Conservation (phyloP, 1,140 invertebrate species). For the Tetragonula clypearis region DNA sequence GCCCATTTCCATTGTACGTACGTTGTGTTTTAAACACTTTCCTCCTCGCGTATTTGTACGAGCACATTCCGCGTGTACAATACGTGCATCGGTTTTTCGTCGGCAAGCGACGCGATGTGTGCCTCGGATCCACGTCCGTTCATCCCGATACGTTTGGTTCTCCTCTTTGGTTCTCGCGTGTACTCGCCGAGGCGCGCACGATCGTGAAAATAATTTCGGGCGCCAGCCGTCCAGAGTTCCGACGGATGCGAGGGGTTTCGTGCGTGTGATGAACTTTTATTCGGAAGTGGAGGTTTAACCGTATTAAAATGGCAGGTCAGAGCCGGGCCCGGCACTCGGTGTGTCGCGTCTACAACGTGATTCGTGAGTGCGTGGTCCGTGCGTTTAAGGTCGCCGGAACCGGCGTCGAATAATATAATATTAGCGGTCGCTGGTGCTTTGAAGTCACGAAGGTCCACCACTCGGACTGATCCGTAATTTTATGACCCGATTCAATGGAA, state of each 20-base stretch:
- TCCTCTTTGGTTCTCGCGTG: background rate
- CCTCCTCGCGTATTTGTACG: background rate
- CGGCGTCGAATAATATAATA: slow-evolving; percentile 64
- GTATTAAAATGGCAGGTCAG: slow-evolving; percentile 67
- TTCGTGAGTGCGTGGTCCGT: slow-evolving; percentile 43
- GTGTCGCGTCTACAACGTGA: background rate
- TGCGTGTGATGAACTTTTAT: slow-evolving; percentile 64
- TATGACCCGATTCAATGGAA: slow-evolving; percentile 36
- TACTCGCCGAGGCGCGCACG: background rate
- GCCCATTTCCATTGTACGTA: too few species aligned
- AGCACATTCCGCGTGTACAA: slow-evolving; percentile 9
- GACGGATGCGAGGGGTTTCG: slow-evolving; percentile 67
- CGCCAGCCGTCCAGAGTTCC: slow-evolving; percentile 73
- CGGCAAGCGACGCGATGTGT: background rate
- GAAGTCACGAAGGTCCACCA: slow-evolving; percentile 49
- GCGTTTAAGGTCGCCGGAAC: slow-evolving; percentile 65
- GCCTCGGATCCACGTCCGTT: background rate
- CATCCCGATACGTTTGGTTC: background rate
- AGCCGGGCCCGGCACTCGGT: background rate
- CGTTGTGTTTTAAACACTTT: too few species aligned
- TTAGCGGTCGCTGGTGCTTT: slow-evolving; percentile 61
- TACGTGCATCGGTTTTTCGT: slow-evolving; percentile 20
- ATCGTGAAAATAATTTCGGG: slow-evolving; percentile 66
- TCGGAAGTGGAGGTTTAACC: slow-evolving; percentile 74
- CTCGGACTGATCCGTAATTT: slow-evolving; percentile 39